Evolutionary conservation across 2,797 vertebrate genomes (phyloP).

Genomic region (Pseudotriccus pelzelni): DNA sequence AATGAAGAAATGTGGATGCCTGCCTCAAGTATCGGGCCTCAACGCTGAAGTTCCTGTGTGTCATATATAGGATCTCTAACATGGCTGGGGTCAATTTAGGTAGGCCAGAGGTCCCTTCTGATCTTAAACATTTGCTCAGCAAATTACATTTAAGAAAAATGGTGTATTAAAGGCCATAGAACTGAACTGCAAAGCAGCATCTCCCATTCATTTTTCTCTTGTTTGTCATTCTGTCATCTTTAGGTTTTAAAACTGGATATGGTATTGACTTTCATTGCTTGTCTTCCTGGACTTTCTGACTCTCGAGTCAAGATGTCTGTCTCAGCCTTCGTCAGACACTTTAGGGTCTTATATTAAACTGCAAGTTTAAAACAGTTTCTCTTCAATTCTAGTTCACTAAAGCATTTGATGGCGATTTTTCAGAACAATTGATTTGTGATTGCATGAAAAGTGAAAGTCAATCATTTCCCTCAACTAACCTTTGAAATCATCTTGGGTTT

Average conservation of each 20-base stretch:
- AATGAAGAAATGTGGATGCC: not conserved
- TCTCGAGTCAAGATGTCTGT: not conserved
- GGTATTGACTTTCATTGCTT: not conserved
- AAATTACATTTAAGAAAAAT: not conserved
- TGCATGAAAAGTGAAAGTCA: not conserved
- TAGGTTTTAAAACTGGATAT: not conserved
- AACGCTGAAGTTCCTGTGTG: not conserved
- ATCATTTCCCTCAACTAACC: not conserved
- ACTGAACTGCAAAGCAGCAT: not conserved
- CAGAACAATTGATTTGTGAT: constrained; percentile 24
- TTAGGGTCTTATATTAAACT: not conserved
- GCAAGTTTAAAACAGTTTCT: not conserved
- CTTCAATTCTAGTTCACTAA: not conserved
- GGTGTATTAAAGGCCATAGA: not conserved
- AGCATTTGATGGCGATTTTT: not conserved
- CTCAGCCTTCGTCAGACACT: not conserved
- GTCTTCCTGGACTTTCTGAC: not conserved
- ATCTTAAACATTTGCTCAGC: not conserved
- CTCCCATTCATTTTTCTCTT: not conserved
- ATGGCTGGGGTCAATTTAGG: not conserved
- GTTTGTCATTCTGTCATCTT: not conserved
- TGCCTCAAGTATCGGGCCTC: not conserved
- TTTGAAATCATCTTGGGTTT: not conserved
- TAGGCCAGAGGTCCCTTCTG: not conserved
- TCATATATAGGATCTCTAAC: not conserved